Base-by-base conservation (phyloP, 2,888 invertebrate species). In the Linnaemya vulpina region DNA sequence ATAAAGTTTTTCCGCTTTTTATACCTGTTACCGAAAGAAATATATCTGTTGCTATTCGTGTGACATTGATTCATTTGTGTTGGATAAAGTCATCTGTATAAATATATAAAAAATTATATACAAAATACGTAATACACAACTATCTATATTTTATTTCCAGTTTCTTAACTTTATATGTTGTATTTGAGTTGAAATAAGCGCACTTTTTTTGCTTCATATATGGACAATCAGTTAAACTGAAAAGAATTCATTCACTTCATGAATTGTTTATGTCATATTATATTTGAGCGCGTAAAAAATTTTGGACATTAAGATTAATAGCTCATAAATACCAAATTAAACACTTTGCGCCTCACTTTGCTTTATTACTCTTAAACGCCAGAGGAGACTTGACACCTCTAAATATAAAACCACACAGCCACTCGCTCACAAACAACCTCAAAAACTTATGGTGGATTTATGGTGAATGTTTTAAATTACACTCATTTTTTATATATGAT, bases 241-340 rank as follows among this genome's bases (percentile, higher is more conserved):
- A 75, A 74, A 40, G 51, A 30, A 65, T 70, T 62, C 40, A 63
- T 77, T 53, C 53, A 55, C 76, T 15, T 13, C 1, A 30, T 51
- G 5, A 40, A 22, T 49, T 49, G 3, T 15, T 60, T 25, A n/a
- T n/a, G n/a, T 13, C 13, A 43, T 76, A 38, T 71, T 22, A 70
- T 22, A n/a, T 5, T 9, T 17, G 15, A 30, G 15, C 74, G 35
- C 49, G 60, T 77, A 77, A 73, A 80, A 74, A 77, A 68, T 55
- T 77, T 75, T 87, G 40, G 53, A 86, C 87, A 86, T 89, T 88
- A 89, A 90, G 89, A 89, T 90, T 89, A 90, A 90, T 90, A 88
- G 89, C 88, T 88, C 90, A 88, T 90, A 89, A 89, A 90, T 89
- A 89, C 86, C 84, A 88, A 89, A 89, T 89, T 88, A 90, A 89